phyloP scores from a whole-genome alignment of 2,888 invertebrate species.

The Andricus quercusramuli region DNA sequence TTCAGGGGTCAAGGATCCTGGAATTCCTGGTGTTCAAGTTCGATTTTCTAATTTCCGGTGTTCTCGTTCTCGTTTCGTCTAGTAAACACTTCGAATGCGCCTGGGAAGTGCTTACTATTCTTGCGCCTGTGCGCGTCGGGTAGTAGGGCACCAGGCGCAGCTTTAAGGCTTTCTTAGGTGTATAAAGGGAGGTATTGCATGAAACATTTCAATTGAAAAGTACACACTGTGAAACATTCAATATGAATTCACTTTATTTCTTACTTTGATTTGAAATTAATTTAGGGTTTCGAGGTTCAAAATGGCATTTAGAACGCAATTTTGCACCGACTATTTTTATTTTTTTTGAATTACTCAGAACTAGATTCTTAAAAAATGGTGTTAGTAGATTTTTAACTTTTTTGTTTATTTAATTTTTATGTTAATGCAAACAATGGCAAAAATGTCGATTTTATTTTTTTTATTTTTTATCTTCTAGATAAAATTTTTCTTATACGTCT shows the following conservation, averaged over 20 bases:
- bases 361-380: too few relatives aligned
- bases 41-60: conserved; percentile 61
- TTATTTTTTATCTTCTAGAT: too few relatives aligned
- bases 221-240: neutral
- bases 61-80: conserved; percentile 38
- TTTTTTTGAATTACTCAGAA: too few relatives aligned
- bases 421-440: too few relatives aligned
- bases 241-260: neutral
- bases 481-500: too few relatives aligned
- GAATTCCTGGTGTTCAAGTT: conserved; percentile 39
- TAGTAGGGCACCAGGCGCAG: neutral
- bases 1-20: neutral
- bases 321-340: too few relatives aligned
- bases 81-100: neutral
- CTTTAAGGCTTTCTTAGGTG: neutral
- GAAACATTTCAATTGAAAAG: neutral
- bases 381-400: too few relatives aligned
- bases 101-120: neutral
- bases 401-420: too few relatives aligned
- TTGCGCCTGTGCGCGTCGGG: neutral
- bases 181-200: neutral
- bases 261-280: too few relatives aligned
- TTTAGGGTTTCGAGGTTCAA: too few relatives aligned
- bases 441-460: too few relatives aligned
- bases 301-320: too few relatives aligned